Conservation (phyloP, 2,888 invertebrate species). For the Watsonalla cultraria region DNA sequence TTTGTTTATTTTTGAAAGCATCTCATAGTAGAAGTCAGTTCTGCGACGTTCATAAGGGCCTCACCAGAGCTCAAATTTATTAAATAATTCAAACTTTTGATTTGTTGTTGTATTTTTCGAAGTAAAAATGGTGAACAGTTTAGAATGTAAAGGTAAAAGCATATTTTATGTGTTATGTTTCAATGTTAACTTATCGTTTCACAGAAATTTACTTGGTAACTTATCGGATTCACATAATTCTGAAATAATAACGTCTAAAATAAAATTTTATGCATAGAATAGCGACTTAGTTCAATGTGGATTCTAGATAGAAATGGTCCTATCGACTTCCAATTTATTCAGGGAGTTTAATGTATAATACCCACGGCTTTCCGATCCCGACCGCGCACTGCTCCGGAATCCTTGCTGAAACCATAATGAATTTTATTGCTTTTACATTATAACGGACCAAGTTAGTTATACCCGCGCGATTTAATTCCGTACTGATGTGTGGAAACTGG, state of each 20-base stretch:
- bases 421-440: conserved; percentile 57
- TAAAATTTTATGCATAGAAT: conserved; percentile 41
- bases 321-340: conserved; percentile 66
- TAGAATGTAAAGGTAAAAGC: too few relatives aligned
- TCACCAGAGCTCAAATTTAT: too few relatives aligned
- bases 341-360: conserved; percentile 58
- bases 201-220: too few relatives aligned
- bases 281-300: conserved; percentile 36
- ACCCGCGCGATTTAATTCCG: conserved; percentile 39
- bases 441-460: conserved; percentile 35
- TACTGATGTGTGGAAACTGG: conserved; percentile 14
- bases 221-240: conserved; percentile 15
- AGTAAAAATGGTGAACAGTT: too few relatives aligned
- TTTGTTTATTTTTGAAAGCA: conserved; percentile 5
- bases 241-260: conserved; percentile 24
- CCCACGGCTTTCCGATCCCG: conserved; percentile 45
- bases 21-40: too few relatives aligned
- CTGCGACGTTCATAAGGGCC: too few relatives aligned
- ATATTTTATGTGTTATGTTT: too few relatives aligned
- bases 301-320: conserved; percentile 46
- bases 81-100: too few relatives aligned
- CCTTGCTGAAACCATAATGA: conserved; percentile 52
- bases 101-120: too few relatives aligned
- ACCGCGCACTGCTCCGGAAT: conserved; percentile 41
- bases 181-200: too few relatives aligned